Conservation (phyloP, 2,113 vertebrate species). For the Psittacus erithacus region DNA sequence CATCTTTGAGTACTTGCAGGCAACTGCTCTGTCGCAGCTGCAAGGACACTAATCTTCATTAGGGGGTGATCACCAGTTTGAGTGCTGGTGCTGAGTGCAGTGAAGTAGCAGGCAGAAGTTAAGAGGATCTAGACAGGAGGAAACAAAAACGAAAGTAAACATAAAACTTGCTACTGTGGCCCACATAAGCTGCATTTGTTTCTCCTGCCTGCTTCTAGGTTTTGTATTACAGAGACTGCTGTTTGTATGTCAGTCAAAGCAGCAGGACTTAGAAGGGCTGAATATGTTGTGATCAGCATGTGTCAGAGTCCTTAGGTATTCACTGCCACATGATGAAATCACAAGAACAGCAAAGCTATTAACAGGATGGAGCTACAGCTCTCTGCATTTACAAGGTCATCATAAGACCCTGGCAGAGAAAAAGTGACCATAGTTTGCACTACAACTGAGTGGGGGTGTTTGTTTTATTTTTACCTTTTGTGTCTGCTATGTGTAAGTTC, state of each 20-base stretch:
- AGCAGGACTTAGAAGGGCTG: not conserved
- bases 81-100: not conserved
- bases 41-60: not conserved
- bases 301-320: not conserved
- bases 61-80: not conserved
- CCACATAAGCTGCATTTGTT: not conserved
- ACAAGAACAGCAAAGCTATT: not conserved
- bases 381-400: not conserved
- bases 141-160: not conserved
- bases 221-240: not conserved
- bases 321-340: not conserved
- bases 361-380: not conserved
- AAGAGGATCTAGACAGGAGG: not conserved
- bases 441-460: not conserved
- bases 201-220: not conserved
- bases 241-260: not conserved
- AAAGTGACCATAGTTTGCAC: not conserved
- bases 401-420: not conserved
- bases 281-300: not conserved
- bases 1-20: not conserved
- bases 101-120: not conserved
- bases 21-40: not conserved
- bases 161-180: not conserved
- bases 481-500: not conserved
- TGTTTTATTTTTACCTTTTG: not conserved